Base-by-base conservation (phyloP, 2,797 vertebrate species). In the Bucorvus abyssinicus region DNA sequence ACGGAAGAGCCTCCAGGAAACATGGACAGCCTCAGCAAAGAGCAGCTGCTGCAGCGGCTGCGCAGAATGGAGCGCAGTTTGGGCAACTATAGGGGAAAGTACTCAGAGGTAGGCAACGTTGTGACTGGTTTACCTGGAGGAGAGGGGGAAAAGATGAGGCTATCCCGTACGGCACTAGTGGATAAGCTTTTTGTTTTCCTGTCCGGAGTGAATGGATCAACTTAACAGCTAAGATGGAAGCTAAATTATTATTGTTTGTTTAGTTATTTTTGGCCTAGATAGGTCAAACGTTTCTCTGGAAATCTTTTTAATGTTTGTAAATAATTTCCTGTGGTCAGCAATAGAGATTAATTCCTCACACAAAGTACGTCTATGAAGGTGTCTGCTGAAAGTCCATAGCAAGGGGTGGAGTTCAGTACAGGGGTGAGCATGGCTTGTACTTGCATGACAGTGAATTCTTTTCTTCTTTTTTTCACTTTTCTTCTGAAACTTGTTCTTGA, bases 21-120 rank as follows among this genome's bases (percentile, higher is more conserved):
- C 13, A 61, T 78, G 3, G 99, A 99, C 70, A 93, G 96, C 38
- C 97, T 99, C 69, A 98, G 97, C 89, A 99, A 98, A 95, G 99
- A 99, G 24, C 99, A 99, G 97, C 63, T 99, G 93, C 53, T 98
- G 73, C 98, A 99, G 86, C 98, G 98, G 5, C 90, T 99, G 83
- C 97, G 97, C 30, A 97, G 98, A 71, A 98, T 98, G 97, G 99
- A 99, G 71, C 98, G 98, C 71, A 99, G 99, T 89, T 97, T 99
- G 90, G 98, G 97, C 52, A 99, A 98, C 95, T 99, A 99, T 81
- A 98, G 98, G 82, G 98, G 98, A 68, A 99, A 99, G 87, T 99
- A 99, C 95, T 98, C 99, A 0, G 99, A 99, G 99, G 99, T 99
- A 96, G 93, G 91, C 27, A 34, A 3, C 30, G 20, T 9, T 52